Percentiles rank a stretch among this genome's conserved stretches.
Conservation (phyloP, 2,113 vertebrate genomes). For the Epinephelus lanceolatus region DNA sequence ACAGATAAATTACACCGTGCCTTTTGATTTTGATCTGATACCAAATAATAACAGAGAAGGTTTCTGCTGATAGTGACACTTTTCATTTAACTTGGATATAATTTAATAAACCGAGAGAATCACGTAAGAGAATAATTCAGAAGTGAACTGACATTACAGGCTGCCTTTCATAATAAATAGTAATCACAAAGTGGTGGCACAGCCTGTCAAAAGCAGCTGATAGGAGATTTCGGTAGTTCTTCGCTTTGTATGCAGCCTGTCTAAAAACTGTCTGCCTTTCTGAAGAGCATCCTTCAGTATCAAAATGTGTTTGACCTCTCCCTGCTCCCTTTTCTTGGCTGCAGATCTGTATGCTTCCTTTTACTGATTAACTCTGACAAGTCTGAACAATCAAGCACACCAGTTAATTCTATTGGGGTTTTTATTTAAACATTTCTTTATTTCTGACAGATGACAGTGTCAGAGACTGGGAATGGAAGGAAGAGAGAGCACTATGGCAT, state of each 20-base stretch:
- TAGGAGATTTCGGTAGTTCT: not conserved
- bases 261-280: not conserved
- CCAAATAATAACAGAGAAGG: not conserved
- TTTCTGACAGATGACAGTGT: too few species aligned
- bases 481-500: too few species aligned
- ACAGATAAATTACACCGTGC: not conserved
- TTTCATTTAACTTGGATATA: not conserved
- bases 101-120: not conserved
- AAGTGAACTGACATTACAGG: conserved; percentile 13
- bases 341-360: not conserved
- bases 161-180: conserved; percentile 28
- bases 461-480: too few species aligned
- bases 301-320: conserved; percentile 16
- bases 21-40: not conserved
- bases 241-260: not conserved
- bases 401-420: not conserved
- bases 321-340: conserved; percentile 5
- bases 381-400: not conserved
- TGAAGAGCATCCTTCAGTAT: conserved; percentile 24
- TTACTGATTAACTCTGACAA: not conserved
- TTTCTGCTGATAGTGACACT: not conserved
- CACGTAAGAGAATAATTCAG: not conserved
- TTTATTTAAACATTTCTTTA: too few species aligned
- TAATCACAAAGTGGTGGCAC: conserved; percentile 17
- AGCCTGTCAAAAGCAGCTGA: conserved; percentile 33